Percentiles rank a stretch among this genome's conserved stretches.
Conservation (phyloP, 2,888 invertebrate genomes). For the Malachius bipustulatus region DNA sequence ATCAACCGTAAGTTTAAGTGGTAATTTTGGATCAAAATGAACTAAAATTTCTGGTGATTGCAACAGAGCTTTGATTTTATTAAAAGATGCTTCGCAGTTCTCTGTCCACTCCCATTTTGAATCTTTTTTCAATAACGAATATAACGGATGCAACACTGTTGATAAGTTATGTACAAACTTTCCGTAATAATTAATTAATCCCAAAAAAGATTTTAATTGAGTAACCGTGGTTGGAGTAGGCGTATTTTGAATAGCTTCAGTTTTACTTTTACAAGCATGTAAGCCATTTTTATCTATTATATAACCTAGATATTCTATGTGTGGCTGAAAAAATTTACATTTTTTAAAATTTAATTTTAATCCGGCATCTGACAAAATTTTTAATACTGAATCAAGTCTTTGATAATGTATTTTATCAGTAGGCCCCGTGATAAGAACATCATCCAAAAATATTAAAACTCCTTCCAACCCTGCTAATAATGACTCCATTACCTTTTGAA, state of each 20-base stretch:
- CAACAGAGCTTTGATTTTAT: not conserved
- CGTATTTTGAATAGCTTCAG: too few species aligned
- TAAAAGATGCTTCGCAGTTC: slow-evolving; percentile 6
- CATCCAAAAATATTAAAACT: slow-evolving; percentile 7
- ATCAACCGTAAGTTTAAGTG: slow-evolving; percentile 5
- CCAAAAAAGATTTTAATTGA: slow-evolving; percentile 4
- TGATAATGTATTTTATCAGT: slow-evolving; percentile 14
- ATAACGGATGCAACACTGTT: slow-evolving; percentile 4
- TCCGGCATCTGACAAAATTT: too few species aligned
- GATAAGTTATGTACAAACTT: slow-evolving; percentile 8
- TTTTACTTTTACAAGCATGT: too few species aligned
- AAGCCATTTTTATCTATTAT: slow-evolving; percentile 11
- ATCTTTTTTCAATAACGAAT: slow-evolving; percentile 5
- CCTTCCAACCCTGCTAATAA: slow-evolving; percentile 14
- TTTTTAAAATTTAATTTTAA: too few species aligned
- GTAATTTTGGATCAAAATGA: slow-evolving; percentile 5
- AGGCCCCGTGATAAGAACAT: slow-evolving; percentile 17
- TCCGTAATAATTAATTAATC: slow-evolving; percentile 5
- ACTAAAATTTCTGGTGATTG: slow-evolving; percentile 7
- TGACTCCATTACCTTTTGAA: slow-evolving; percentile 22
- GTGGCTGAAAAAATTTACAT: slow-evolving; percentile 19
- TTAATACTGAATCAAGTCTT: slow-evolving; percentile 4
- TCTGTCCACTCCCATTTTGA: slow-evolving; percentile 7
- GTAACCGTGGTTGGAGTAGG: slow-evolving; percentile 2
- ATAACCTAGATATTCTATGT: slow-evolving; percentile 16